Evolutionary conservation across 2,113 vertebrate genomes (phyloP), one percentile per base, ranked within the genome.

Genomic region (Petroica traversi): DNA sequence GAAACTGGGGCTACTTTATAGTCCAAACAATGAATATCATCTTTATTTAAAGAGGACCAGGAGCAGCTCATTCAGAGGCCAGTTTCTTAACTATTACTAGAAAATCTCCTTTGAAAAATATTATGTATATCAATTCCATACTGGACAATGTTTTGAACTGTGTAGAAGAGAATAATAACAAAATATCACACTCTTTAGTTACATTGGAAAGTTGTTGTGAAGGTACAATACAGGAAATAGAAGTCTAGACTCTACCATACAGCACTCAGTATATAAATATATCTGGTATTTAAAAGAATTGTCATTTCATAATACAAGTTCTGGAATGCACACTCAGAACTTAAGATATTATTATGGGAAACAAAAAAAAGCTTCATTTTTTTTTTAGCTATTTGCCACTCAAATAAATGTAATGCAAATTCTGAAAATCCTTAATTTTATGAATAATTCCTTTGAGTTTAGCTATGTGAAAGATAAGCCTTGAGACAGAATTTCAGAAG

Each of bases 361-460:
- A 83, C 33, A 25, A 19, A 1, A n/a, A 58, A 9, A 2, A 45
- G 26, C 12, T 75, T 38, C 0, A 2, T 46, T 4, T 55, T 77
- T 77, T 54, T 87, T 89, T 45, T 81, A 43, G 11, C 62, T 82
- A 64, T 81, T 85, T 94, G 7, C 12, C 4, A 36, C 26, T 74
- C 22, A 67, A 69, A 57, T 54, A 33, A 86, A 66, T 40, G 5
- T 25, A 92, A 77, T 80, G 4, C 3, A 62, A 71, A 62, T 84
- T 83, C 63, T 73, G 28, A 38, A 79, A 15, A 54, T 57, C 18
- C 15, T 62, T 77, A 57, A 75, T 76, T 45, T 85, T 58, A 55
- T 41, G 5, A 77, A 34, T 69, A 71, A 81, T 51, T 19, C 11
- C 13, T 81, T 49, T 43, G 24, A 71, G 22, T 84, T 38, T 66